Evolutionary conservation across 2,888 invertebrate species (phyloP), one percentile per base, ranked within the genome.

Genomic region (Hofmannophila pseudospretella): DNA sequence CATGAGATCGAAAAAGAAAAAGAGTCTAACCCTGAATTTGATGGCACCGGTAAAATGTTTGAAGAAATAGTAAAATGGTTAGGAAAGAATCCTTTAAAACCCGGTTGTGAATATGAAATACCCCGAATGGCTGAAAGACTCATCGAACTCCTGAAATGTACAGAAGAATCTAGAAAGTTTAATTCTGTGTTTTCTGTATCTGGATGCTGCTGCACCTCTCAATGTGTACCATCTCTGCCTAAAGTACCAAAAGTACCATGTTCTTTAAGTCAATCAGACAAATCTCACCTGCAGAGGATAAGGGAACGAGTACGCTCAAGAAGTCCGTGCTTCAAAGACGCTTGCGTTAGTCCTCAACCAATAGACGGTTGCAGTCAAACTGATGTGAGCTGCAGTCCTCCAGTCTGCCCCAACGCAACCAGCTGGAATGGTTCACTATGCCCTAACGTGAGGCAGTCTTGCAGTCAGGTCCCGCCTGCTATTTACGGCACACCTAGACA

Each of bases 1-100:
- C 58, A 59, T 31, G 62, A 72, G 14, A 49, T 70, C 10, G 73
- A 75, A 45, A 59, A 52, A 39, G 47, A 57, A 7, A 61, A 57
- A 35, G 44, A 52, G 12, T 2, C 34, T 1, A 28, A 50, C 42
- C 42, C 45, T 0, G 27, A 41, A 8, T 9, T 36, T 5, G 46
- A 60, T 9, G 25, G 45, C 20, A 38, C 51, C 28, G 39, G 47
- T 4, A 44, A 40, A 39, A 63, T 62, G 38, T 47, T 47, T 25
- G 47, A 51, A 20, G 64, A 65, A 48, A 67, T 76, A 34, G 38
- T 19, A 0, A 66, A 60, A 39, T 70, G 60, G 48, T 37, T 71
- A 0, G 53, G 60, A 28, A 68, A 64, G 32, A 37, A 71, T 3
- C 62, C 67, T 1, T 26, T 68, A 1, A 41, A 40, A 19, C 23